Conservation (phyloP, 2,113 vertebrate genomes). For the Oryctolagus cuniculus region mOryCun1.1 NC_091434.1:58583001-58583500, state of each 20-base stretch:
- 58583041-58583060: constrained; percentile 35
- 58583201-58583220: background rate
- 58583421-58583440: background rate
- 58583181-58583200: background rate
- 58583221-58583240: background rate
- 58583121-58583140: background rate
- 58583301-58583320: constrained; percentile 40
- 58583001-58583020: background rate
- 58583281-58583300: constrained; percentile 8
- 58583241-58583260: background rate
- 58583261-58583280: background rate
- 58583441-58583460: background rate
- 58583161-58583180: constrained; percentile 8
- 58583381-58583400: background rate
- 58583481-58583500: background rate
- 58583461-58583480: background rate
- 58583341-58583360: constrained; percentile 37
- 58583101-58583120: background rate
- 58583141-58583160: constrained; percentile 10
- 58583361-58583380: constrained; percentile 25
- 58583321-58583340: constrained; percentile 25
- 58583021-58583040: constrained; percentile 1
- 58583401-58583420: background rate
- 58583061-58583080: constrained; percentile 45
- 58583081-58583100: constrained; percentile 42